These are phyloP conservation scores for Cyanistes caeruleus DNA, from an alignment of 2,113 vertebrate genomes.

Conservation along the genomic window DNA sequence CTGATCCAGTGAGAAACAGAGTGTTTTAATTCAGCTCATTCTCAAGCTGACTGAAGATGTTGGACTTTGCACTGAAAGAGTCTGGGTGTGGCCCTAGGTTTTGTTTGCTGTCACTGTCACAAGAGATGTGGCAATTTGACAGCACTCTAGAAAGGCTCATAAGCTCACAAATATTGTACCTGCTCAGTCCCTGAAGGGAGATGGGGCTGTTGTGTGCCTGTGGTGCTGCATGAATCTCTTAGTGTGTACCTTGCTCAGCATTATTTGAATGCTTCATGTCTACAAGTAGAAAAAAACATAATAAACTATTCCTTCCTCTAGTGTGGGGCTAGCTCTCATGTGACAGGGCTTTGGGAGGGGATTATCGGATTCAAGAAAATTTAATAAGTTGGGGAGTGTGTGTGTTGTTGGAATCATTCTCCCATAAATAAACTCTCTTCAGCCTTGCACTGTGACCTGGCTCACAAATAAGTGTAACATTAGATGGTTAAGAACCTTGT, in stretches of 20 bases:
- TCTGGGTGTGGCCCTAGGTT: not conserved
- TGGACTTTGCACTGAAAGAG: not conserved
- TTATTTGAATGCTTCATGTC: not conserved
- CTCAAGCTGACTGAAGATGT: not conserved
- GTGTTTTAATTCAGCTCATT: not conserved
- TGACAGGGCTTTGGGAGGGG: not conserved
- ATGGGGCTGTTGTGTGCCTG: accelerated
- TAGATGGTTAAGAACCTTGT: not conserved
- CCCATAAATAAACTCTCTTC: not conserved
- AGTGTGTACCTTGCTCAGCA: not conserved
- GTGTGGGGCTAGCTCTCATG: not conserved
- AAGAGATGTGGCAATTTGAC: not conserved
- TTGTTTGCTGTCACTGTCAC: not conserved
- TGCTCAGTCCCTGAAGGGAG: not conserved
- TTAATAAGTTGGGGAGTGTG: not conserved
- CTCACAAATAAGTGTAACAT: not conserved
- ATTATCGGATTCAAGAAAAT: not conserved
- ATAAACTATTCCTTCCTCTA: not conserved
- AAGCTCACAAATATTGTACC: not conserved
- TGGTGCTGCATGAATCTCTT: not conserved
- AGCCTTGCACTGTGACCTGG: not conserved
- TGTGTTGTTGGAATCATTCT: not conserved
- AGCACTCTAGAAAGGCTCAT: not conserved
- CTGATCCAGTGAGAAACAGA: not conserved
- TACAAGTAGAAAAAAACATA: not conserved